These are phyloP conservation scores for Eonycteris spelaea DNA, from an alignment of 2,113 vertebrate species.

Conservation along the genomic window DNA sequence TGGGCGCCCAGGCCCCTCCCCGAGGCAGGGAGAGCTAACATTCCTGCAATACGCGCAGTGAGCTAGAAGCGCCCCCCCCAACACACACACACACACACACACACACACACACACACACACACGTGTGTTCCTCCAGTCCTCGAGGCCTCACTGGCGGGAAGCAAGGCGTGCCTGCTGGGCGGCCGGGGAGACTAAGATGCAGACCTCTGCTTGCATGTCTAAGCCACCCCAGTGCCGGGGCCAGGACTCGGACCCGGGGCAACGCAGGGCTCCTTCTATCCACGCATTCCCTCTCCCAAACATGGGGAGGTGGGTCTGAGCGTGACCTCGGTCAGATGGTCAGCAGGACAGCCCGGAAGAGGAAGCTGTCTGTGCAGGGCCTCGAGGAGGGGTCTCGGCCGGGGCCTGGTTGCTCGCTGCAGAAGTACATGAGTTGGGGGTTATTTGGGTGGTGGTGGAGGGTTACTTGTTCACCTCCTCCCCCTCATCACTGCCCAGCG, in stretches of 20 bases:
- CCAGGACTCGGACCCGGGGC: not conserved
- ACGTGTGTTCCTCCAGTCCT: no score
- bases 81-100: no score
- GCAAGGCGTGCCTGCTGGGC: fast-evolving
- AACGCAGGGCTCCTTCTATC: not conserved
- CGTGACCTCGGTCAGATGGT: not conserved
- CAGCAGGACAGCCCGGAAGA: not conserved
- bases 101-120: no score
- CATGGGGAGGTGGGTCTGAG: fast-evolving
- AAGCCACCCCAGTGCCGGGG: not conserved
- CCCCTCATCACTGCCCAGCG: not conserved
- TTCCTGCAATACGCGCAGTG: fast-evolving
- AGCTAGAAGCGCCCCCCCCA: not conserved
- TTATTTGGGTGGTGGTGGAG: not conserved
- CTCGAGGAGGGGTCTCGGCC: not conserved
- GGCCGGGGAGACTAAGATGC: not conserved
- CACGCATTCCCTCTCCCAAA: not conserved
- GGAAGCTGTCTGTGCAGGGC: not conserved
- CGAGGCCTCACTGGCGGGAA: not conserved
- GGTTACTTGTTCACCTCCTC: not conserved
- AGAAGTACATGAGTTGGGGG: not conserved
- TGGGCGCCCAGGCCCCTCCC: not conserved
- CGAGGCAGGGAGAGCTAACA: not conserved
- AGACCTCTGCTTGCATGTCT: not conserved
- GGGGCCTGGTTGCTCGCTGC: fast-evolving